Evolutionary conservation across 2,113 vertebrate species (phyloP).

Genomic region (Lethenteron reissneri): DNA sequence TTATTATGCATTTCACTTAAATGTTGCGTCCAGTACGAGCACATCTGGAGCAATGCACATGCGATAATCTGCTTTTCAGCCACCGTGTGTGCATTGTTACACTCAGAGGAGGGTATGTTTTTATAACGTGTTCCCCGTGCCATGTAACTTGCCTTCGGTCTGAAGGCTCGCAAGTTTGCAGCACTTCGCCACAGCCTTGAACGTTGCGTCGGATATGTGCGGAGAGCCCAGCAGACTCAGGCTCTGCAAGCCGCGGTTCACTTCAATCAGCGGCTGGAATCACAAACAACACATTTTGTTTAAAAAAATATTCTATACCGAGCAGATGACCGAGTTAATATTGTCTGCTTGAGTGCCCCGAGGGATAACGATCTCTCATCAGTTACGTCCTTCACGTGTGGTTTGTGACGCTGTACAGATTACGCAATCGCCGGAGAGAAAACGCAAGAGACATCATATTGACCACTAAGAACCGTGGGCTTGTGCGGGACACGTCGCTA

Average conservation of each 20-base stretch:
- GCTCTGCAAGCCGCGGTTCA: slow-evolving; percentile 22
- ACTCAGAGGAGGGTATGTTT: no score
- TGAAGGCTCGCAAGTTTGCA: slow-evolving; percentile 26
- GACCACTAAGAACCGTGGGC: no score
- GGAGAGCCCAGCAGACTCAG: slow-evolving; percentile 30
- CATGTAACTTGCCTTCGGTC: slow-evolving; percentile 23
- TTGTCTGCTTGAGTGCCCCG: slow-evolving; percentile 3
- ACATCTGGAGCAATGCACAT: no score
- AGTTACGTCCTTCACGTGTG: no score
- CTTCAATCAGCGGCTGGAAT: slow-evolving; percentile 30
- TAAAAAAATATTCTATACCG: neutral
- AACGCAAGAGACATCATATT: no score
- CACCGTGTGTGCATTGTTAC: no score
- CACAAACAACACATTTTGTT: slow-evolving; percentile 8
- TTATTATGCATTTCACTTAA: slow-evolving; percentile 4
- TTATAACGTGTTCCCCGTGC: neutral
- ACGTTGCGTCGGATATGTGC: slow-evolving; percentile 29
- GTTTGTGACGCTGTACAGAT: no score
- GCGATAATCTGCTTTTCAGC: no score
- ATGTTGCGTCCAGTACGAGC: no score
- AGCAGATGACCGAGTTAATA: slow-evolving; percentile 1
- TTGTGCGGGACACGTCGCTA: no score
- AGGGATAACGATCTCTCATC: neutral
- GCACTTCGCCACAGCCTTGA: slow-evolving; percentile 25
- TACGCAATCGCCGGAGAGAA: no score